These are phyloP conservation scores for Formica exsecta DNA, from an alignment of 1,140 invertebrate genomes.

Conservation along the genomic window DNA sequence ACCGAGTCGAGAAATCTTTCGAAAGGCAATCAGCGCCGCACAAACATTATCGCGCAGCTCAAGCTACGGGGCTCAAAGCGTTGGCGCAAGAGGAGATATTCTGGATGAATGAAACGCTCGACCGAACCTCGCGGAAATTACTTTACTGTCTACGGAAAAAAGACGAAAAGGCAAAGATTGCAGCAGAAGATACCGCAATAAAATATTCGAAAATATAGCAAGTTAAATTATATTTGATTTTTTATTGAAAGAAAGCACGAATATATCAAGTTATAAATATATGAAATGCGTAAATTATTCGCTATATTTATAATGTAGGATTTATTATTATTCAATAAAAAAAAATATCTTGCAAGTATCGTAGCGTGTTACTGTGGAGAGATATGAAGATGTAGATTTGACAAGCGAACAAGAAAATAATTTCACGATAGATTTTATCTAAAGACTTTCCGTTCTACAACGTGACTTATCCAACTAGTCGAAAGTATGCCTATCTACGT, in stretches of 20 bases:
- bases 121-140: slow-evolving; percentile 52
- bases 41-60: slow-evolving; percentile 70
- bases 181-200: slow-evolving; percentile 9
- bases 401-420: too few relatives aligned
- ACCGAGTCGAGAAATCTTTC: slow-evolving; percentile 57
- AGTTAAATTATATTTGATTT: slow-evolving; percentile 1
- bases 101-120: slow-evolving; percentile 60
- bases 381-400: neutral
- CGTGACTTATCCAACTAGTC: neutral
- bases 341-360: neutral
- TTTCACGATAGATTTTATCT: neutral
- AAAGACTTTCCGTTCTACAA: neutral
- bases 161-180: slow-evolving; percentile 7
- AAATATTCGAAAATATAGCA: slow-evolving; percentile 17
- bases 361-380: neutral
- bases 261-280: slow-evolving; percentile 6
- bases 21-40: slow-evolving; percentile 69
- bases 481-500: slow-evolving; percentile 17
- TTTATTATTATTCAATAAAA: neutral
- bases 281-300: neutral
- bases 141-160: slow-evolving; percentile 30
- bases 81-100: slow-evolving; percentile 70
- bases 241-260: neutral
- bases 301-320: neutral
- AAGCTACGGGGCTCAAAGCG: slow-evolving; percentile 48